Percentiles rank a stretch among this genome's conserved stretches.
phyloP scores from a whole-genome alignment of 2,113 vertebrate genomes.

The Circaetus gallicus region DNA sequence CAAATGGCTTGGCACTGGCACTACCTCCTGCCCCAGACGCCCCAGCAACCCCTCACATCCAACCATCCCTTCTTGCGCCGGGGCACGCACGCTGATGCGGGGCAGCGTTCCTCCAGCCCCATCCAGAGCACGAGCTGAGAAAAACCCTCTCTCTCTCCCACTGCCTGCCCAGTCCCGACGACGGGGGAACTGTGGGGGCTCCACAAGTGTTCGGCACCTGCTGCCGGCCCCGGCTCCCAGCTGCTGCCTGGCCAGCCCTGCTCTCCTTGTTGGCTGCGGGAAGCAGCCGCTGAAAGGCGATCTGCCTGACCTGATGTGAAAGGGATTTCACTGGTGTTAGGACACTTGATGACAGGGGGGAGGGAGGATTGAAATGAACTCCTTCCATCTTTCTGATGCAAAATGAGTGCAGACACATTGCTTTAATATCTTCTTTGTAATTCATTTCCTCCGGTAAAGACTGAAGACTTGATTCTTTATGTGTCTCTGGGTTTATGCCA shows the following conservation, averaged over 20 bases:
- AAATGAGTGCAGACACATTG: slow-evolving; percentile 65
- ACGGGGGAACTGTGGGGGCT: neutral
- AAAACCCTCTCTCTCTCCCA: neutral
- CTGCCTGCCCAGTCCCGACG: neutral
- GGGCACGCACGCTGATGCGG: fast-evolving
- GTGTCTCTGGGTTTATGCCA: slow-evolving; percentile 27
- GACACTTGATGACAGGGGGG: slow-evolving; percentile 55
- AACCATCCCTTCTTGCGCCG: fast-evolving
- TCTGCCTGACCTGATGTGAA: slow-evolving; percentile 60
- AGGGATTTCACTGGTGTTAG: slow-evolving; percentile 59
- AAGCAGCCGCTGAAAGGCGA: slow-evolving; percentile 63
- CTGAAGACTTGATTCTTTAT: slow-evolving; percentile 44
- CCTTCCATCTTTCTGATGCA: slow-evolving; percentile 56
- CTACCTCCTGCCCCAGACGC: neutral
- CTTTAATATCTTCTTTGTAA: slow-evolving; percentile 62
- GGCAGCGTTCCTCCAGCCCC: neutral
- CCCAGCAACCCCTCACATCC: neutral
- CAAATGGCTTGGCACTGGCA: neutral
- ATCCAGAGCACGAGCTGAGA: neutral
- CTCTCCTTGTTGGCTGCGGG: neutral
- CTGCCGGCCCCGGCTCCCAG: slow-evolving; percentile 15
- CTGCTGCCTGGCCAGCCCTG: neutral
- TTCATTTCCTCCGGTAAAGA: slow-evolving; percentile 52
- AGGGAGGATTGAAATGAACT: slow-evolving; percentile 32
- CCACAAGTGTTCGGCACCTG: slow-evolving; percentile 64